Conservation (phyloP, 2,113 vertebrate genomes). For the Micromys minutus region DNA sequence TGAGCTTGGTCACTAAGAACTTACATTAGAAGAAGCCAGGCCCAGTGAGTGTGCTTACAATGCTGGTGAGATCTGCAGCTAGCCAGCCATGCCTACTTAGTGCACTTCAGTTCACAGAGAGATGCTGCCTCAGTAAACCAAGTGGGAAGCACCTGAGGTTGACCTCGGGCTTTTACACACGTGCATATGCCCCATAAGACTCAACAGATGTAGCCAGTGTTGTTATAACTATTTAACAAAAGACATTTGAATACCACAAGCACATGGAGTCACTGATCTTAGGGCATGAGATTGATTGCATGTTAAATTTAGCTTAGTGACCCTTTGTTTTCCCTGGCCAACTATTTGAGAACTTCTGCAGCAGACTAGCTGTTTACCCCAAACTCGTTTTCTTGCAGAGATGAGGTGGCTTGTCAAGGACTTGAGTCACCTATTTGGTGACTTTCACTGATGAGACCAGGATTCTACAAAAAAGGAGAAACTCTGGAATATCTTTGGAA, state of each 20-base stretch:
- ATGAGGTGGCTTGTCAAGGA: not conserved
- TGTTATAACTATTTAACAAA: not conserved
- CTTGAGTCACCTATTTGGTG: not conserved
- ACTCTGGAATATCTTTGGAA: slow-evolving; percentile 2
- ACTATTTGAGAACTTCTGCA: not conserved
- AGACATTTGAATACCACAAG: not conserved
- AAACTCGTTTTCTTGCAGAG: not conserved
- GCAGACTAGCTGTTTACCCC: not conserved
- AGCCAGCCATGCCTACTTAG: not conserved
- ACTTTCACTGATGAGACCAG: not conserved
- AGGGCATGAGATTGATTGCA: not conserved
- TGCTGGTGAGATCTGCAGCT: not conserved
- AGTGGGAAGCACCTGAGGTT: not conserved
- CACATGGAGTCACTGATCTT: not conserved
- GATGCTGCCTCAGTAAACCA: not conserved
- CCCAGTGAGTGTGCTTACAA: not conserved
- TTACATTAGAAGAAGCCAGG: too few relatives aligned
- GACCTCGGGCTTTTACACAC: not conserved
- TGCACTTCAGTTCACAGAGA: not conserved
- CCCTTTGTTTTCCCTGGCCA: not conserved
- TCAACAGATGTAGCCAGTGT: not conserved
- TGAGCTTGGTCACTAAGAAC: not conserved
- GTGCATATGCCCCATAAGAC: not conserved
- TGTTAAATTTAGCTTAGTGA: not conserved
- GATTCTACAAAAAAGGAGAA: not conserved